A percentile compares a stretch with the other conserved stretches of the same genome.
Conservation (phyloP, 2,888 invertebrate genomes). For the Aphodius sticticus region DNA sequence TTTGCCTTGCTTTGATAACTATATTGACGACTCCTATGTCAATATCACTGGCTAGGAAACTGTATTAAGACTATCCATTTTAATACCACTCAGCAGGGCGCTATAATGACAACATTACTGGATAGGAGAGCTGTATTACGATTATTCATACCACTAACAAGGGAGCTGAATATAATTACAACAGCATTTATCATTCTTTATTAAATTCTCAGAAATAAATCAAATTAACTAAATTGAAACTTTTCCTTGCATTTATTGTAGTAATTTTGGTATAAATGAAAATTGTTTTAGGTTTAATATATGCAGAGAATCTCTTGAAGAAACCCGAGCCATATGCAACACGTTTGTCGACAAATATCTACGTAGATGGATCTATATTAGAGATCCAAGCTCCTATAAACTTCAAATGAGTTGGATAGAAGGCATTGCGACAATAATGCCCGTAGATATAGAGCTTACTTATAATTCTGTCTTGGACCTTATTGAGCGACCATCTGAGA, state of each 20-base stretch:
- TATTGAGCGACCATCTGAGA: background rate
- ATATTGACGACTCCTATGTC: too few species aligned
- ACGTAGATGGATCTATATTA: background rate
- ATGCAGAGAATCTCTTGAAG: slow-evolving; percentile 68
- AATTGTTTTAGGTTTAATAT: slow-evolving; percentile 65
- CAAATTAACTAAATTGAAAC: too few species aligned
- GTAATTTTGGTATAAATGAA: background rate
- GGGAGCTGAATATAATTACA: too few species aligned
- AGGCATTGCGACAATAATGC: background rate
- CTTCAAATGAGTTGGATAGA: background rate
- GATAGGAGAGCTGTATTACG: too few species aligned
- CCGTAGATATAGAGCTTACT: background rate
- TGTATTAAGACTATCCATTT: too few species aligned
- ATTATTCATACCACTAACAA: too few species aligned
- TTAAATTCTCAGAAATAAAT: too few species aligned
- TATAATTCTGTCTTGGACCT: background rate
- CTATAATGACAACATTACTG: too few species aligned
- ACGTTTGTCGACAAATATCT: background rate
- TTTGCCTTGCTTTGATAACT: too few species aligned
- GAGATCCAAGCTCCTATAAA: background rate
- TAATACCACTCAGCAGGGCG: too few species aligned
- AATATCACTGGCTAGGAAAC: too few species aligned
- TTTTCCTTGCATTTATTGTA: background rate
- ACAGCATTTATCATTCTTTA: too few species aligned
- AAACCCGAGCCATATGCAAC: slow-evolving; percentile 69